These are phyloP conservation scores for Eubasilissa regina DNA, from an alignment of 1,140 invertebrate genomes.

Conservation along the genomic window DNA sequence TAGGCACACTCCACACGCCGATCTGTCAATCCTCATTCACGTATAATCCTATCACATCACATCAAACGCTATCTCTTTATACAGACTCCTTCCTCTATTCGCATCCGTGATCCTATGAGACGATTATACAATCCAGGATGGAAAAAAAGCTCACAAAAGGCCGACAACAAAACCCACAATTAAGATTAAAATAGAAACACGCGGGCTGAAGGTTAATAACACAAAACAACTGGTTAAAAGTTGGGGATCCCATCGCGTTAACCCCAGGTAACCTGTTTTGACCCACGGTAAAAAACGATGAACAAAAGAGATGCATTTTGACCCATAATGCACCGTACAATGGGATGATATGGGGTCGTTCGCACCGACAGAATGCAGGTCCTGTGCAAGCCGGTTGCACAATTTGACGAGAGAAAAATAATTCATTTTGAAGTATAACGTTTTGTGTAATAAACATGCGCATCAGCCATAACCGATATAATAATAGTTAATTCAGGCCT, in stretches of 20 bases:
- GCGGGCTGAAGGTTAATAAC: slow-evolving; percentile 40
- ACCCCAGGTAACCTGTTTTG: slow-evolving; percentile 35
- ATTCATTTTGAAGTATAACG: background rate
- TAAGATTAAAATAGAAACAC: slow-evolving; percentile 44
- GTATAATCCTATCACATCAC: slow-evolving; percentile 33
- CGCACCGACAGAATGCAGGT: background rate
- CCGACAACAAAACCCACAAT: slow-evolving; percentile 40
- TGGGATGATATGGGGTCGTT: slow-evolving; percentile 14
- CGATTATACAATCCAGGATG: slow-evolving; percentile 10
- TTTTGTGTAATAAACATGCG: no score
- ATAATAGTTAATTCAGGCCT: no score
- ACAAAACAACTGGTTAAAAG: slow-evolving; percentile 30
- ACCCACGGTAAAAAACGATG: slow-evolving; percentile 20
- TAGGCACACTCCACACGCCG: slow-evolving; percentile 9
- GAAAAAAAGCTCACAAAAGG: slow-evolving; percentile 27
- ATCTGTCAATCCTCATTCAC: slow-evolving; percentile 27
- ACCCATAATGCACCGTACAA: slow-evolving; percentile 1
- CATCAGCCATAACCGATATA: no score
- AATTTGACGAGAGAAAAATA: slow-evolving; percentile 18
- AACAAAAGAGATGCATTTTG: slow-evolving; percentile 19
- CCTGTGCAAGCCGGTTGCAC: slow-evolving; percentile 4
- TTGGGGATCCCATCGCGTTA: background rate
- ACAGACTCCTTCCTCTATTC: slow-evolving; percentile 8
- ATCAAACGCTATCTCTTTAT: slow-evolving; percentile 34
- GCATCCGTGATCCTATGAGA: slow-evolving; percentile 27